A percentile compares a stretch with the other conserved stretches of the same genome.
Evolutionary conservation across 2,113 vertebrate genomes (phyloP).

Genomic region (Rhabdomys dilectus): DNA sequence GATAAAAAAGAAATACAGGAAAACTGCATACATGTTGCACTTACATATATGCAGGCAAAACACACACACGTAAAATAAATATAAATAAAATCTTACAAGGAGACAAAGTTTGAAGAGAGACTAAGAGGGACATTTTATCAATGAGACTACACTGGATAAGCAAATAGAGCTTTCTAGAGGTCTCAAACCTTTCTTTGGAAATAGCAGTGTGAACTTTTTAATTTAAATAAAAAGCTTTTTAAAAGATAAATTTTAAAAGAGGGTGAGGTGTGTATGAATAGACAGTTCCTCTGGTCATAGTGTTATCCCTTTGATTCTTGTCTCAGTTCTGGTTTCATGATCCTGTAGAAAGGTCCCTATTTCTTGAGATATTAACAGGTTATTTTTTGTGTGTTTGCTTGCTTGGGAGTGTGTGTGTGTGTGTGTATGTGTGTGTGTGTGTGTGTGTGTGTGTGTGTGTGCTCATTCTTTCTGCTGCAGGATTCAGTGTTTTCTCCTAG

Average conservation of each 20-base stretch:
- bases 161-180: background rate
- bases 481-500: background rate
- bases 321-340: background rate
- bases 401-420: too few relatives aligned
- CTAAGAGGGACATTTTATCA: background rate
- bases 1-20: background rate
- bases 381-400: background rate
- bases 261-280: background rate
- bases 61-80: background rate
- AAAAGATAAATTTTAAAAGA: background rate
- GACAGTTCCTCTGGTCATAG: background rate
- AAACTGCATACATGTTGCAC: background rate
- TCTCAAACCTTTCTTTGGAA: background rate
- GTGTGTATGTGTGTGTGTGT: too few relatives aligned
- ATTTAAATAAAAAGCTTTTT: background rate
- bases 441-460: background rate
- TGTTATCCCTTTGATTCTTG: background rate
- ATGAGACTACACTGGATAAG: background rate
- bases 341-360: background rate
- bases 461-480: background rate
- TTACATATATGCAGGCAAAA: background rate
- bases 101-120: background rate
- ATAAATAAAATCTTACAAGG: background rate
- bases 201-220: background rate
- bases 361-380: background rate